Conservation (phyloP, 2,888 invertebrate species). For the Masnerella sp. region DNA sequence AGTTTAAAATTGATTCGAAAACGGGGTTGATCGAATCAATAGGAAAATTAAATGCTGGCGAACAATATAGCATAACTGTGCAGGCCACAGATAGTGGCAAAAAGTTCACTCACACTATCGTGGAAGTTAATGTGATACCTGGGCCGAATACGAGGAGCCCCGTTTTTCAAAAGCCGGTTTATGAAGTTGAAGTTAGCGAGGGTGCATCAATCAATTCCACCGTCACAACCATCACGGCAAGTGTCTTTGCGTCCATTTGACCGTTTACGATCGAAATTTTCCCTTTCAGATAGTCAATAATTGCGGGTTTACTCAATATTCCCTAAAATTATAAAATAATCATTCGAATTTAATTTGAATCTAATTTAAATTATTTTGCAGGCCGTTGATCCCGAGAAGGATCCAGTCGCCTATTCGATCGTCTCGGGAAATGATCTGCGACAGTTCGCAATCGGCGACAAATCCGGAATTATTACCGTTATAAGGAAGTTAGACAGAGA, state of each 20-base stretch:
- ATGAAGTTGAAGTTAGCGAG: conserved; percentile 93
- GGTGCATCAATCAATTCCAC: conserved; percentile 93
- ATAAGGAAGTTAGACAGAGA: conserved; percentile 91
- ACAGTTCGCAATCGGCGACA: conserved; percentile 91
- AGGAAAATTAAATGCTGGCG: conserved; percentile 90
- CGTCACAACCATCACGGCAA: conserved; percentile 86
- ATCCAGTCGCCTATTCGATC: conserved; percentile 90
- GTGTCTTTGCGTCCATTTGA: conserved; percentile 59
- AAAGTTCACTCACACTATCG: conserved; percentile 89
- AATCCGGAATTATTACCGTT: conserved; percentile 92
- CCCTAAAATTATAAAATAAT: no score
- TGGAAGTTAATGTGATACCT: conserved; percentile 90
- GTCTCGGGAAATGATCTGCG: conserved; percentile 93
- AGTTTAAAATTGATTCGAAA: conserved; percentile 89
- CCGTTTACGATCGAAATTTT: not conserved
- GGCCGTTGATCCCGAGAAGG: conserved; percentile 94
- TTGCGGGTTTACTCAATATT: no score
- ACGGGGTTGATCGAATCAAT: conserved; percentile 88
- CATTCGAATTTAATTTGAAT: not conserved
- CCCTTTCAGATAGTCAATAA: no score
- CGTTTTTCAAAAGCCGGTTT: conserved; percentile 87
- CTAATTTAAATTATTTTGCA: conserved; percentile 71
- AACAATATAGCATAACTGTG: conserved; percentile 92
- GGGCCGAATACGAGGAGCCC: conserved; percentile 91
- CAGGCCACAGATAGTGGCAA: conserved; percentile 90